phyloP scores from a whole-genome alignment of 2,888 invertebrate species.

The Pseudolycoriella hygida region DNA sequence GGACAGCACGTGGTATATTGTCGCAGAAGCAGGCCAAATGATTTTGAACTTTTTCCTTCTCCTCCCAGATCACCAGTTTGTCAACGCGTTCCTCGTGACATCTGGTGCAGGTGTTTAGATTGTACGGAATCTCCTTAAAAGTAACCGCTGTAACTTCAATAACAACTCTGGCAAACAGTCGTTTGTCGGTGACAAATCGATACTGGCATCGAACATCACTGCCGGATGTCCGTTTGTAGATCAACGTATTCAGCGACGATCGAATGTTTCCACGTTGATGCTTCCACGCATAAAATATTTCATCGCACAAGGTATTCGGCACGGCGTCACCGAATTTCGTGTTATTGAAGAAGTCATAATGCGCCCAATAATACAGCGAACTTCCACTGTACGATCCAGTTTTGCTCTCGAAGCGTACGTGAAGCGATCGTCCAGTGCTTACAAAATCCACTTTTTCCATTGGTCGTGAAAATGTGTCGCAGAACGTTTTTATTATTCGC shows the following conservation, averaged over 20 bases:
- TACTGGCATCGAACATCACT: constrained; percentile 68
- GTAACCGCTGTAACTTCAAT: constrained; percentile 59
- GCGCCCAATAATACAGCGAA: constrained; percentile 88
- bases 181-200: constrained; percentile 64
- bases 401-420: constrained; percentile 78
- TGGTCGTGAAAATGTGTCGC: constrained; percentile 82
- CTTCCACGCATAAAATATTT: constrained; percentile 74
- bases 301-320: constrained; percentile 66
- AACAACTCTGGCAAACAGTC: constrained; percentile 66
- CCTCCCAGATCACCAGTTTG: constrained; percentile 66
- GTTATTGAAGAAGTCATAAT: constrained; percentile 86
- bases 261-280: constrained; percentile 55
- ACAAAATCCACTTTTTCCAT: constrained; percentile 90
- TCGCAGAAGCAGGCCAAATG: constrained; percentile 60
- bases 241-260: constrained; percentile 71
- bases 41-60: constrained; percentile 45
- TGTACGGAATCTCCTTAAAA: constrained; percentile 69
- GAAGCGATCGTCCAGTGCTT: constrained; percentile 70
- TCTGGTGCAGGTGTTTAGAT: constrained; percentile 61
- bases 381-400: constrained; percentile 87
- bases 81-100: constrained; percentile 78
- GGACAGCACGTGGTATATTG: constrained; percentile 39
- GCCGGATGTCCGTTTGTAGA: constrained; percentile 61
- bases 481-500: constrained; percentile 81
- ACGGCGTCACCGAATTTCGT: constrained; percentile 72